These are phyloP conservation scores for Nephrotoma appendiculata DNA, from an alignment of 2,888 invertebrate genomes.

Conservation along the genomic window DNA sequence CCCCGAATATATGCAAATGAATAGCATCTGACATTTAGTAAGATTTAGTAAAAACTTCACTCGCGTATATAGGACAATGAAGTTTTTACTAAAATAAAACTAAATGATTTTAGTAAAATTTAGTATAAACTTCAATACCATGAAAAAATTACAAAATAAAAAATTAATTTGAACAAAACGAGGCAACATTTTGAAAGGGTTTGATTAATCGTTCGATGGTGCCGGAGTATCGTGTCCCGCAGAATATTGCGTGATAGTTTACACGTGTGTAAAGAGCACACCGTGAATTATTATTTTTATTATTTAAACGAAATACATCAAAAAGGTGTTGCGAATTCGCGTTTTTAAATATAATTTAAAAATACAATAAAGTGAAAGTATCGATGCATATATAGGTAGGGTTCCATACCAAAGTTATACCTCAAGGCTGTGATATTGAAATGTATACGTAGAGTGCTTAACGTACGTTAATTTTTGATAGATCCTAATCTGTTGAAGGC, in stretches of 20 bases:
- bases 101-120: too few species aligned
- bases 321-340: not conserved
- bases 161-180: not conserved
- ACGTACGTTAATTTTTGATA: not conserved
- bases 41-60: too few species aligned
- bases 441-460: not conserved
- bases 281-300: not conserved
- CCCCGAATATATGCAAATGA: too few species aligned
- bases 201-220: not conserved
- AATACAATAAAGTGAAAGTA: not conserved
- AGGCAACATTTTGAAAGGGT: not conserved
- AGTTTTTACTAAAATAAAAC: too few species aligned
- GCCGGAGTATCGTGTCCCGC: not conserved
- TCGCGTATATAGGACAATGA: too few species aligned
- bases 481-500: not conserved
- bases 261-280: not conserved
- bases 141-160: not conserved
- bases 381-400: not conserved
- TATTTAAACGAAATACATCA: not conserved
- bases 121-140: too few species aligned
- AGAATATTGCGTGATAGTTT: not conserved
- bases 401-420: not conserved
- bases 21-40: too few species aligned
- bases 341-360: not conserved
- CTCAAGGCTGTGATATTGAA: not conserved